phyloP scores from a whole-genome alignment of 1,140 invertebrate species.

The Pogonognathellus flavescens region DNA sequence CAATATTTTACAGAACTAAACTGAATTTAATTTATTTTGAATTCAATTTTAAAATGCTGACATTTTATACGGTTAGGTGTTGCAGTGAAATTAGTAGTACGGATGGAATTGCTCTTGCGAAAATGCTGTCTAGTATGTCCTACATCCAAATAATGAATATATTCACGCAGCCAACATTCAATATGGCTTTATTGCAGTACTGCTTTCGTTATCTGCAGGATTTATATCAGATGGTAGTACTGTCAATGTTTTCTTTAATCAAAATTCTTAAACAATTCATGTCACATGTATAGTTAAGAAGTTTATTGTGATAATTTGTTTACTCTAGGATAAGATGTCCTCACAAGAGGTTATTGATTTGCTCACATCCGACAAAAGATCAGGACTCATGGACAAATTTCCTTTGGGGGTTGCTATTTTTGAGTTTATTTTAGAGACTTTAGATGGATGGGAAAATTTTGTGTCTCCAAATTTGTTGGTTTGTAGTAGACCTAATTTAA shows the following conservation, averaged over 20 bases:
- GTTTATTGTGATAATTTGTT: conserved; percentile 10
- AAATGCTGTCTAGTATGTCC: conserved; percentile 56
- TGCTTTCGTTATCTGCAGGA: conserved; percentile 57
- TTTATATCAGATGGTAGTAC: conserved; percentile 52
- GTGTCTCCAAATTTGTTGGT: conserved; percentile 47
- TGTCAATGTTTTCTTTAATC: neutral
- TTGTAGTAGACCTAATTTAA: neutral
- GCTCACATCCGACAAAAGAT: conserved; percentile 56
- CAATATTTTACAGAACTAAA: no score
- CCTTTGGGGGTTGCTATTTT: conserved; percentile 62
- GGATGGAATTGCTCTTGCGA: conserved; percentile 62
- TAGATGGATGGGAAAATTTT: conserved; percentile 62
- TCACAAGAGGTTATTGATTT: conserved; percentile 55
- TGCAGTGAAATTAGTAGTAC: conserved; percentile 56
- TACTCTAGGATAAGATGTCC: conserved; percentile 52
- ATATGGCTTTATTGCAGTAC: conserved; percentile 54
- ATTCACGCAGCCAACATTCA: conserved; percentile 54
- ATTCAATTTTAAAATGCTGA: neutral
- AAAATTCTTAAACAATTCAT: no score
- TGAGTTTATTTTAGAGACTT: conserved; percentile 61
- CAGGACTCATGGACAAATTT: conserved; percentile 56
- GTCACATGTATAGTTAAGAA: no score
- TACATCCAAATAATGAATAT: conserved; percentile 60
- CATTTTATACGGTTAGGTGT: conserved; percentile 49
- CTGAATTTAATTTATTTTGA: neutral